Base-by-base conservation (phyloP, 2,888 invertebrate genomes). In the Dynastes tityus region DNA sequence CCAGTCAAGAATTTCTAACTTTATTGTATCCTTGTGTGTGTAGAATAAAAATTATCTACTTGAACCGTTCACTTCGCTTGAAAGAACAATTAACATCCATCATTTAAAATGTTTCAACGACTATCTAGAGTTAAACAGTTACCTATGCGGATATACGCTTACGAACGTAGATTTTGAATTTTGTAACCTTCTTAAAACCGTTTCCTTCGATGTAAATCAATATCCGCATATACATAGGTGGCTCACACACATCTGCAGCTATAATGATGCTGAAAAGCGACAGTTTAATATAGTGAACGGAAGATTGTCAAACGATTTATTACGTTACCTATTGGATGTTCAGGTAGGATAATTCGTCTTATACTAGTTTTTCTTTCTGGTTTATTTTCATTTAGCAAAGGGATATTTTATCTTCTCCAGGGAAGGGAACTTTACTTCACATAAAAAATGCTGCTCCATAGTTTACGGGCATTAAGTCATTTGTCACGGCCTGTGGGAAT, bases 181-280 rank as follows among this genome's bases (percentile, higher is more conserved):
- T 58, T 89, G 87, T 87, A 84, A 90, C 86, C 83, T 84, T 82
- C 70, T 85, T 37, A 77, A 80, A 68, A 76, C 65, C 27, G 71
- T 67, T 63, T 73, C 87, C 77, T 83, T 87, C 82, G 87, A 89
- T 83, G 87, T 90, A 79, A 83, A 86, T 74, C 88, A 88, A 81
- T 91, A 89, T 86, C 86, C 86, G 76, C 87, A 91, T 85, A 85
- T 93, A 82, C 89, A 88, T 85, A 90, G 93, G 87, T 93, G 93
- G 93, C 91, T 90, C 87, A 87, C 89, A 87, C 92, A 93, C 88
- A 91, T 93, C 88, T 87, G 89, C 88, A 92, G 92, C 88, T 93
- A 91, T 88, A 89, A 89, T 85, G 87, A 87, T 27, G 27, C 27
- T n/a, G 73, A 74, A 40, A 61, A 45, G 45, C 32, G 13, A 61